phyloP scores from a whole-genome alignment of 2,888 invertebrate genomes.

The Ethmia dodecea region DNA sequence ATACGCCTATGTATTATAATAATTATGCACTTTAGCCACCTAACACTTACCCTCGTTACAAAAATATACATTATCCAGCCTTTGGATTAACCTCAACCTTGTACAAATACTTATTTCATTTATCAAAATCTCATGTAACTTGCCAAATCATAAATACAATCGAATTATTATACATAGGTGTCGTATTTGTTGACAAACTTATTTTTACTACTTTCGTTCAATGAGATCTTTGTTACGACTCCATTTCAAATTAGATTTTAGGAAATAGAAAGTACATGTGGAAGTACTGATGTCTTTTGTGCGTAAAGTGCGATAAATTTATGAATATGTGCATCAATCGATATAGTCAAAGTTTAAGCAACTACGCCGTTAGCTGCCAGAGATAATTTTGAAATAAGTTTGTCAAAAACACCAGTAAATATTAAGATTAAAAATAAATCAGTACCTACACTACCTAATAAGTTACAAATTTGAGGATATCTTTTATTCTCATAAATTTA shows the following conservation, averaged over 20 bases:
- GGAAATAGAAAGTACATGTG: too few relatives aligned
- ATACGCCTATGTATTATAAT: not conserved
- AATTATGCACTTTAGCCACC: slow-evolving; percentile 64
- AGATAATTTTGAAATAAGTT: slow-evolving; percentile 26
- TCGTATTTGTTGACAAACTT: slow-evolving; percentile 24
- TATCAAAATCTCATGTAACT: too few relatives aligned
- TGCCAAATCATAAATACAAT: slow-evolving; percentile 37
- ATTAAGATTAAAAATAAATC: slow-evolving; percentile 31
- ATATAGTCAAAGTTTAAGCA: not conserved
- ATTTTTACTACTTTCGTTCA: slow-evolving; percentile 5
- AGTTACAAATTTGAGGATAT: slow-evolving; percentile 32
- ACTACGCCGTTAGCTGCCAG: slow-evolving; percentile 17
- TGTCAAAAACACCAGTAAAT: slow-evolving; percentile 29
- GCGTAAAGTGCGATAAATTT: too few relatives aligned
- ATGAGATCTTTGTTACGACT: too few relatives aligned
- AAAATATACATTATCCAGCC: slow-evolving; percentile 56
- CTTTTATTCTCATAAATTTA: slow-evolving; percentile 32
- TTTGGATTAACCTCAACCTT: slow-evolving; percentile 29
- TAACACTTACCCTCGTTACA: slow-evolving; percentile 59
- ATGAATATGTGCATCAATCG: too few relatives aligned
- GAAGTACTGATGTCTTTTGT: too few relatives aligned
- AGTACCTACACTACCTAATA: slow-evolving; percentile 48
- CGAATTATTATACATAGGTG: slow-evolving; percentile 26
- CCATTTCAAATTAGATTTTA: too few relatives aligned
- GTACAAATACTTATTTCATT: slow-evolving; percentile 56